These are phyloP conservation scores for Gibbula magus DNA, from an alignment of 2,888 invertebrate species.

Conservation along the genomic window DNA sequence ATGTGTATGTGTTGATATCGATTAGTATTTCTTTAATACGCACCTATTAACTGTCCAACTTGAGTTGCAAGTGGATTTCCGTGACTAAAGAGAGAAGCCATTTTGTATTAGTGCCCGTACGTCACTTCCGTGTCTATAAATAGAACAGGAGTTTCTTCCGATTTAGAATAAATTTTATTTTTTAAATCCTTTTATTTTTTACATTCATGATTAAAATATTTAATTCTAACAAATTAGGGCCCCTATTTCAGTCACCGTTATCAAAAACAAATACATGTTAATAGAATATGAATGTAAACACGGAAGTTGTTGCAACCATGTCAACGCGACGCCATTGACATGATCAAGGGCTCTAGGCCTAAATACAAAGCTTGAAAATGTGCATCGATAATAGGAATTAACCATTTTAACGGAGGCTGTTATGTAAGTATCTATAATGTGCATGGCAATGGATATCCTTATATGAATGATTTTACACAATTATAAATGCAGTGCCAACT, in stretches of 20 bases:
- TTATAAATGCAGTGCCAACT: no score
- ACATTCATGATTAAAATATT: background rate
- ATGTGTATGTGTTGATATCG: no score
- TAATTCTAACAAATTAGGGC: no score
- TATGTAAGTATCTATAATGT: background rate
- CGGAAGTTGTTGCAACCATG: constrained; percentile 36
- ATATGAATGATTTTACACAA: background rate
- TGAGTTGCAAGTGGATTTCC: constrained; percentile 71
- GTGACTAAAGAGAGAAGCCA: constrained; percentile 72
- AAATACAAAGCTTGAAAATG: constrained; percentile 22
- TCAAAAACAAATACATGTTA: no score
- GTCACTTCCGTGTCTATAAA: constrained; percentile 42
- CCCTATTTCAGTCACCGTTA: no score
- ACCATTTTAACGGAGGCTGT: background rate
- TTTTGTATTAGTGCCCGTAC: constrained; percentile 53
- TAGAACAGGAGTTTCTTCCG: background rate
- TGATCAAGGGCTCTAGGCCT: constrained; percentile 8
- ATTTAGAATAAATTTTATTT: background rate
- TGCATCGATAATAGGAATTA: background rate
- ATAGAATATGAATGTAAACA: background rate
- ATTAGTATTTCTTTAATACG: constrained; percentile 4
- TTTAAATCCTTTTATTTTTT: background rate
- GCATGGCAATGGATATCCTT: background rate
- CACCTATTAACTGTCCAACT: constrained; percentile 72
- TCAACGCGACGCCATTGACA: constrained; percentile 36